Base-by-base conservation (phyloP, 1,140 invertebrate species). In the Thalassaphorura encarpata region DNA sequence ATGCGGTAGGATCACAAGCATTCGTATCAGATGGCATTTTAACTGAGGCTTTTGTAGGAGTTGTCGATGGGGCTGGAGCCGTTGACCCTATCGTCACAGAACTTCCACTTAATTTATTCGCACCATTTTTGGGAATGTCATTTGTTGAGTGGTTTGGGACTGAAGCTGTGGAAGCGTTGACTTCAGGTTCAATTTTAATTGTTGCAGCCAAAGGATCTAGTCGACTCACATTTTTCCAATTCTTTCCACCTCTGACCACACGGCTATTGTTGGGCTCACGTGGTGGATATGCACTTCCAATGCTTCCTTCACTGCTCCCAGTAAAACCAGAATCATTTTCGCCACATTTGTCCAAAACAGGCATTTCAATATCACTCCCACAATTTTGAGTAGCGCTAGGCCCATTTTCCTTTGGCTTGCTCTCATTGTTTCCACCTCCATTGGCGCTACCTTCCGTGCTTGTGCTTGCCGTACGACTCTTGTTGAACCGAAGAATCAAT, bases 401-500 rank as follows among this genome's bases (percentile, higher is more conserved):
- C 18, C 41, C 39, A 27, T 59, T 55, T 29, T 45, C 28, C 52
- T 47, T 50, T 53, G 52, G 52, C 54, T 29, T 58, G 46, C 55
- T 58, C 13, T 27, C 62, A 41, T 67, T 70, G 29, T 69, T 69
- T 11, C 13, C 31, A 42, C 31, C 3, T 23, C 43, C 42, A 58
- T 54, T 61, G 55, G 58, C 61, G 63, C 52, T 40, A 61, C 51
- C 21, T 63, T 50, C 36, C 63, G 67, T 67, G 64, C 58, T 23
- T 19, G 55, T 42, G 15, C 23, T 39, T 1, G 43, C 42, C 0
- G 54, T 29, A 2, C 56, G 55, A 33, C 33, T 51, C 28, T 77
- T 80, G 5, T 75, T 75, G 36, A 84, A 71, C 16, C 80, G 71
- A 46, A 84, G 77, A 28, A 85, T 83, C 29, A 86, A 67, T 66